Base-by-base conservation (phyloP, 1,140 invertebrate species). In the Halotydeus destructor region DNA sequence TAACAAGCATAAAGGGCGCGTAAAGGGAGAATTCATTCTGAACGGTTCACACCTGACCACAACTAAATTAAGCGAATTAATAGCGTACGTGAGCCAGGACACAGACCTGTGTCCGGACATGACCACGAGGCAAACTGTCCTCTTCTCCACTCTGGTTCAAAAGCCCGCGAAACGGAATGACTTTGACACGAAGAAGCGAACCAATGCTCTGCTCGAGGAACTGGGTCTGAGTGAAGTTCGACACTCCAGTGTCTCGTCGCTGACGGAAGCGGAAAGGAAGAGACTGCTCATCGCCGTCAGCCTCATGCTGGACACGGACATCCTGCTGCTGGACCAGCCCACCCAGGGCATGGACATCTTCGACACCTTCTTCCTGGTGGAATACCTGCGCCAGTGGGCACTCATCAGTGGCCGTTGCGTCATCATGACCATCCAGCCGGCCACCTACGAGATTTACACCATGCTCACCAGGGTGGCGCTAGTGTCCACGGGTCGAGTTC, bases 341-440 rank as follows among this genome's bases (percentile, higher is more conserved):
- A 85, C 83, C 0, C 73, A 74, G 53, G 81, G 82, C 36, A 82
- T 94, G 75, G 86, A 94, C 51, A 88, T 93, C 42, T 91, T 91
- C 49, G 86, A 94, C 54, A 84, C 83, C 0, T 91, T 91, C 60
- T 93, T 93, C 57, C 59, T 93, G 12, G 74, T 93, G 21, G 86
- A 93, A 57, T 91, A 88, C 59, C 60, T 93, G 28, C 71, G 84
- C 38, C 83, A 89, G 56, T 93, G 86, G 86, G 82, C 83, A 0
- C 41, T 54, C 9, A 71, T 69, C 36, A 70, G 78, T 18, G 75
- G 77, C 37, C 65, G 81, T 49, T 77, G 86, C 33, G 80, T 88
- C 1, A 71, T 91, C n/a, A 67, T 93, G 55, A 89, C 85, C 0
- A 62, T 93, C 9, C 83, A 88, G 57, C 85, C 85, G 18, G 82